A percentile compares a stretch with the other conserved stretches of the same genome.
phyloP scores from a whole-genome alignment of 53 echinoderm and acorn worm species.

The Mesocentrotus franciscanus region DNA sequence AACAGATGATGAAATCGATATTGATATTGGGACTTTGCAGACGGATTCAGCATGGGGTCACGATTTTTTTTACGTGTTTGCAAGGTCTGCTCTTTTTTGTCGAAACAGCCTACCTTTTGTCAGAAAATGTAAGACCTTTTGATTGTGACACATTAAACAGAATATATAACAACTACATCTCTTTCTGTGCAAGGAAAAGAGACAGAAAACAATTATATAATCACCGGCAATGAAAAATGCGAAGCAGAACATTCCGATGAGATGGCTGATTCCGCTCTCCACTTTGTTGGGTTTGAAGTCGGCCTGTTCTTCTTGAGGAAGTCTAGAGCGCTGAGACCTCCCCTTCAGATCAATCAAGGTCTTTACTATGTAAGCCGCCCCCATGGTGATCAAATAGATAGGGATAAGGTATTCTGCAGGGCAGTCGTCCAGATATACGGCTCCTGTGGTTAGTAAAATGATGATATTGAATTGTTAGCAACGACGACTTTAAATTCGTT shows the following conservation, averaged over 20 bases:
- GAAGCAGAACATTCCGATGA: neutral
- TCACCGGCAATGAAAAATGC: conserved; percentile 44
- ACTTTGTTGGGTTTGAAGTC: neutral
- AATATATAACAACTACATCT: too few species aligned
- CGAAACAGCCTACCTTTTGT: too few species aligned
- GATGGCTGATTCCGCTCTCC: neutral
- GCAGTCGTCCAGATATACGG: conserved; percentile 12
- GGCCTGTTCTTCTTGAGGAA: neutral
- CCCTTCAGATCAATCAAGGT: neutral
- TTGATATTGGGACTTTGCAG: too few species aligned
- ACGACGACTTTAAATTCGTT: too few species aligned
- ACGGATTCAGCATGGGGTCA: too few species aligned
- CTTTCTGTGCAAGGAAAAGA: neutral
- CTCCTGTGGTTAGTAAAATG: neutral
- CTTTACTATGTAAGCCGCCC: neutral
- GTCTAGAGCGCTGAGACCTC: neutral
- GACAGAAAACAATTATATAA: neutral
- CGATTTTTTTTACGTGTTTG: too few species aligned
- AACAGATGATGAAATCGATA: too few species aligned
- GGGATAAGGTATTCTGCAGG: neutral
- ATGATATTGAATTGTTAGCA: neutral
- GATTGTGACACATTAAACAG: too few species aligned
- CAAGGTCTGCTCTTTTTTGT: too few species aligned
- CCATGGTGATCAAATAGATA: conserved; percentile 30
- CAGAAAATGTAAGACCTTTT: too few species aligned